Percentiles rank a stretch among this genome's conserved stretches.
These are phyloP conservation scores for Holotrichia oblita DNA, from an alignment of 1,140 invertebrate genomes.

Conservation along the genomic window DNA sequence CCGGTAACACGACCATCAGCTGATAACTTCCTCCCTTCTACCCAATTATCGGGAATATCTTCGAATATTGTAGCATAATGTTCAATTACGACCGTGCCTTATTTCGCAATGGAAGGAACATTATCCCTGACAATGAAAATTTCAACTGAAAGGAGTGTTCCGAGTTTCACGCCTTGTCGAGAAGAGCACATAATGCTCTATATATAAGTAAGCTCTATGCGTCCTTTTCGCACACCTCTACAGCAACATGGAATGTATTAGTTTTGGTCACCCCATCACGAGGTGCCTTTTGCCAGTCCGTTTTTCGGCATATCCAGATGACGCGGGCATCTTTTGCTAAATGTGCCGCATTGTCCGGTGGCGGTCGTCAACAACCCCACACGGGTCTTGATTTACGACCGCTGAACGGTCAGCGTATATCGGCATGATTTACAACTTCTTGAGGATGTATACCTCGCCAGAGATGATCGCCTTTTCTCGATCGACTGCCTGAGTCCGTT, in stretches of 20 bases:
- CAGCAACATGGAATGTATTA: slow-evolving; percentile 14
- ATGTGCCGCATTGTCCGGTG: slow-evolving; percentile 54
- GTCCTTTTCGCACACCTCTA: background rate
- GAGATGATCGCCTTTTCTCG: slow-evolving; percentile 26
- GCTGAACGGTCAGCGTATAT: slow-evolving; percentile 41
- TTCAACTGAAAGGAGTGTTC: slow-evolving; percentile 34
- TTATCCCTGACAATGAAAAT: slow-evolving; percentile 22
- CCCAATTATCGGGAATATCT: slow-evolving; percentile 19
- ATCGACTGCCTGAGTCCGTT: background rate
- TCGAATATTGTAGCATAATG: slow-evolving; percentile 1
- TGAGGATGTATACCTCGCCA: slow-evolving; percentile 38
- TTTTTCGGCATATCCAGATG: slow-evolving; percentile 35
- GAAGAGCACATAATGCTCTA: slow-evolving; percentile 39
- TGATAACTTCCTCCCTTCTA: background rate
- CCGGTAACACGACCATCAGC: background rate
- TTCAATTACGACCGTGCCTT: slow-evolving; percentile 28
- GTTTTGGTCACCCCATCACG: background rate
- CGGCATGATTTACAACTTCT: slow-evolving; percentile 51
- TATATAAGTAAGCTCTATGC: background rate
- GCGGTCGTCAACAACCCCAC: slow-evolving; percentile 52
- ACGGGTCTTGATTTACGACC: slow-evolving; percentile 51
- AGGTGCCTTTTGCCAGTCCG: slow-evolving; percentile 18
- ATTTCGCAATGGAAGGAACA: background rate
- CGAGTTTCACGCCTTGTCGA: slow-evolving; percentile 50
- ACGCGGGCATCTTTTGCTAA: slow-evolving; percentile 40